Percentiles rank a stretch among this genome's conserved stretches.
These are phyloP conservation scores for Drosophila parthenogenetica DNA, from an alignment of 2,888 invertebrate genomes.

Conservation along the genomic window DNA sequence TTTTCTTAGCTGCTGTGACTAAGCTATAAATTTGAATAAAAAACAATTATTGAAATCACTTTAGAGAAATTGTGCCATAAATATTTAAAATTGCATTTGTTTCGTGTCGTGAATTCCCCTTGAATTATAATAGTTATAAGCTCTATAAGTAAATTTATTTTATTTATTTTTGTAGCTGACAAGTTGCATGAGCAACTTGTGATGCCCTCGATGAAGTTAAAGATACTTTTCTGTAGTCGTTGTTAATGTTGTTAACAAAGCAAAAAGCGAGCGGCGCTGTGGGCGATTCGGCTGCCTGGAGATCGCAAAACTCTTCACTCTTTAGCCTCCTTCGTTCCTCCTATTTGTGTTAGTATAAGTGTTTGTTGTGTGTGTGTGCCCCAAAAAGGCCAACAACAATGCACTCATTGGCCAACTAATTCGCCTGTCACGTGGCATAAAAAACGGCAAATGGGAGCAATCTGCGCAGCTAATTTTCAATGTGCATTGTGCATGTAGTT, in stretches of 20 bases:
- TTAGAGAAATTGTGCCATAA: constrained; percentile 3
- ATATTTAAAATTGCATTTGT: constrained; percentile 12
- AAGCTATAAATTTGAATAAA: too few species aligned
- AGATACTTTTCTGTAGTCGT: constrained; percentile 2
- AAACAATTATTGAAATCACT: not conserved
- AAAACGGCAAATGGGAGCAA: constrained; percentile 66
- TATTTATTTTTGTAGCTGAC: constrained; percentile 29
- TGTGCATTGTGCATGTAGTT: constrained; percentile 69
- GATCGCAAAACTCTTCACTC: constrained; percentile 43
- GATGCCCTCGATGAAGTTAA: constrained; percentile 40
- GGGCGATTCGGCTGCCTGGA: constrained; percentile 71
- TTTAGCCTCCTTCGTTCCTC: constrained; percentile 20
- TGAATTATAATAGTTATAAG: constrained; percentile 10
- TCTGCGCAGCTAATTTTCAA: constrained; percentile 66
- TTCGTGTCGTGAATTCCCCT: constrained; percentile 12
- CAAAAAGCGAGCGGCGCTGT: constrained; percentile 61
- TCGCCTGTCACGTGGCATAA: constrained; percentile 73
- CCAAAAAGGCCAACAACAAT: constrained; percentile 56
- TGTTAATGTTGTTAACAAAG: constrained; percentile 45
- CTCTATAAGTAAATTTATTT: not conserved
- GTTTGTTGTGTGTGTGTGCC: constrained; percentile 47
- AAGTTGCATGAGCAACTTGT: constrained; percentile 45
- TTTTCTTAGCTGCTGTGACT: too few species aligned
- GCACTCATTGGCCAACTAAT: constrained; percentile 62
- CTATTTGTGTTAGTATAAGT: constrained; percentile 28